These are phyloP conservation scores for Actinemys pallida DNA, from an alignment of 2,113 vertebrate species.

Conservation along the genomic window DNA sequence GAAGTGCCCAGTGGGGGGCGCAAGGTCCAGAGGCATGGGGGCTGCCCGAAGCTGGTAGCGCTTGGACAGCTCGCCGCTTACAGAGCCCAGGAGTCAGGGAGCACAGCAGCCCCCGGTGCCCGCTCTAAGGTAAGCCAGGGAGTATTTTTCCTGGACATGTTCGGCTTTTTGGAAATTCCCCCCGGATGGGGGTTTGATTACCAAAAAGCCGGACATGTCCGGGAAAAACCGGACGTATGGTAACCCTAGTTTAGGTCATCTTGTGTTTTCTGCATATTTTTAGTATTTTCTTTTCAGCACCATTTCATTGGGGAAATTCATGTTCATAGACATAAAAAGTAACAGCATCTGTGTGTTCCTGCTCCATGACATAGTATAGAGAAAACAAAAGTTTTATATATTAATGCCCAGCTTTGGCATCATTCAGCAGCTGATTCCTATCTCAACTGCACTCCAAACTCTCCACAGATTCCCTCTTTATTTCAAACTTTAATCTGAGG, in stretches of 20 bases:
- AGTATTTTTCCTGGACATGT: no score
- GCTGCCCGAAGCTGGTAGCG: no score
- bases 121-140: no score
- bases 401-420: neutral
- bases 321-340: neutral
- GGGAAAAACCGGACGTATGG: no score
- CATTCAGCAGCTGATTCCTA: neutral
- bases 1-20: no score
- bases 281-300: neutral
- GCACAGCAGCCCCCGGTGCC: no score
- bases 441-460: accelerated
- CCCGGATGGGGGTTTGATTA: no score
- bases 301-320: neutral
- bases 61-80: no score
- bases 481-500: neutral
- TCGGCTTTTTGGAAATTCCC: no score
- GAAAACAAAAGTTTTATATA: neutral
- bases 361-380: neutral
- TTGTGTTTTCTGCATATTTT: neutral
- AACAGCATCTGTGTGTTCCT: neutral
- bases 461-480: neutral
- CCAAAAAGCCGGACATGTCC: no score
- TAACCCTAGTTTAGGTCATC: neutral
- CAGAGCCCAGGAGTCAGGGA: no score
- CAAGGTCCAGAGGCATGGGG: no score